Base-by-base conservation (phyloP, 2,113 vertebrate genomes). In the Dryoscopus gambensis region DNA sequence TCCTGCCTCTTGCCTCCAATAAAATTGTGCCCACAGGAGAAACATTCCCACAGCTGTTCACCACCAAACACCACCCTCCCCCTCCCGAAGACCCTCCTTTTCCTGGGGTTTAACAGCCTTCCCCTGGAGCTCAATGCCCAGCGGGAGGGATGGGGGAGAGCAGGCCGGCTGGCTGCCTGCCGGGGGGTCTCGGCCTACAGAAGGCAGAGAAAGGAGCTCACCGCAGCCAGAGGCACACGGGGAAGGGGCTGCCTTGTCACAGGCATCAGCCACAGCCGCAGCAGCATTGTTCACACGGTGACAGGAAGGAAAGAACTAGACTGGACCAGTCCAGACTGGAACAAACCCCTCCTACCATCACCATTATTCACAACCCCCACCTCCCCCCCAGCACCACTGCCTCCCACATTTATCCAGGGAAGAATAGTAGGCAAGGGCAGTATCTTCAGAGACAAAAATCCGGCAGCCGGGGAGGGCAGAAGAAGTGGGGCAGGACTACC, bases 281-380 rank as follows among this genome's bases (percentile, higher is more conserved):
- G 85, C 57, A 96, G 97, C 96, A 97, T 97, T 98, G 97, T 98
- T 98, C 93, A 89, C 94, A 94, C 78, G 13, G 94, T 97, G 97
- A 96, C 97, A 97, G 97, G 97, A 98, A 97, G 96, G 95, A 96
- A 97, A 97, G 96, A 98, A 97, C 98, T 96, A 95, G 97, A 97
- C 97, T 97, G 97, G 97, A 98, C 97, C 97, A 97, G 98, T 97
- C 97, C 97, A 97, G 95, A 97, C 98, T 97, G 97, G 97, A 97
- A 97, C 97, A 97, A 95, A 97, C 97, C 95, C 96, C 97, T 97
- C 97, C 97, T 97, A 94, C 95, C 90, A 95, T 77, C 93, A 95
- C 92, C 84, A 94, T 95, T 94, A 93, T 97, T 95, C 96, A 95
- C 89, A 93, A 39, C 90, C 75, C 91, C 93, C 46, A 64, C 81